Conservation (phyloP, 2,888 invertebrate genomes). For the Drosophila vallismaia region DNA sequence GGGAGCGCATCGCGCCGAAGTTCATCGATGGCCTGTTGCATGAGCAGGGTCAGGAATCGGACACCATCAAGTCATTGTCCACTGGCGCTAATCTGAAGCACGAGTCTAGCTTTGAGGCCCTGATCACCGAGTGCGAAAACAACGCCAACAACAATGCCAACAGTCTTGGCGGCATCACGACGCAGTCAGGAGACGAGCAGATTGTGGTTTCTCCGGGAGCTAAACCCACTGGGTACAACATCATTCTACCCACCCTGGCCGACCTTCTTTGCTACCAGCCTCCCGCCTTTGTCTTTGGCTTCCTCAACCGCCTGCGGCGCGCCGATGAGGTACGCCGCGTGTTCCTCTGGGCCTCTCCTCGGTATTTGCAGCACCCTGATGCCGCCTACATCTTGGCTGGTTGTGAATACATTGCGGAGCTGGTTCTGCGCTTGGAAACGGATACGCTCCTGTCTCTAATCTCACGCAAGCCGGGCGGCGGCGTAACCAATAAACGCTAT, state of each 20-base stretch:
- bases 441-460: conserved; percentile 70
- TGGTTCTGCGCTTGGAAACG: conserved; percentile 76
- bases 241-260: conserved; percentile 79
- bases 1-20: conserved; percentile 78
- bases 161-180: conserved; percentile 8
- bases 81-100: conserved; percentile 57
- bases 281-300: conserved; percentile 73
- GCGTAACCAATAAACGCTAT: conserved; percentile 77
- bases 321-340: conserved; percentile 73
- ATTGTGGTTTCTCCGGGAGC: conserved; percentile 12
- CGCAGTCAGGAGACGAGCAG: conserved; percentile 6
- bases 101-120: conserved; percentile 54
- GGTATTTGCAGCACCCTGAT: conserved; percentile 66
- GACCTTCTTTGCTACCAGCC: conserved; percentile 75
- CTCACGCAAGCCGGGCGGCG: conserved; percentile 79
- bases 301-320: conserved; percentile 74
- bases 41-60: conserved; percentile 77
- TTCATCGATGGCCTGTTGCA: conserved; percentile 75
- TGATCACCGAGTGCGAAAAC: conserved; percentile 61
- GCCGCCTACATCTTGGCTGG: conserved; percentile 77
- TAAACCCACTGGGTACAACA: conserved; percentile 61
- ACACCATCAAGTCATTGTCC: conserved; percentile 66
- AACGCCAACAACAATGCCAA: conserved; percentile 44
- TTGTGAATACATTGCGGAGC: conserved; percentile 81
- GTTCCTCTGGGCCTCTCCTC: conserved; percentile 81